Base-by-base conservation (phyloP, 2,113 vertebrate genomes). In the Aspidoscelis tigris region DNA sequence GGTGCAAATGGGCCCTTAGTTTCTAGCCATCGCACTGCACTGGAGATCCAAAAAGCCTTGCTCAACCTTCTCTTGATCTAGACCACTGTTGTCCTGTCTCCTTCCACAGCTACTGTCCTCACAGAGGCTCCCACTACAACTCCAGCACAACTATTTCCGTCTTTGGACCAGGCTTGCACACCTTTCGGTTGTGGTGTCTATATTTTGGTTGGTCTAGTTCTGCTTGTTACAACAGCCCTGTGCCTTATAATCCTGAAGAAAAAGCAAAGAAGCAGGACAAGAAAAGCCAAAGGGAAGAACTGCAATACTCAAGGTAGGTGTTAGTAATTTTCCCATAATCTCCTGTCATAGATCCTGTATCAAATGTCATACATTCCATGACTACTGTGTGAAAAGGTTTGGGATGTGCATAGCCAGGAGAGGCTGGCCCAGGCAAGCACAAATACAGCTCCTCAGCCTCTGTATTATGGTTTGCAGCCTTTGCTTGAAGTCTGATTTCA, bases 291-390 rank as follows among this genome's bases (percentile, higher is more conserved):
- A 0, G 24, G 90, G 53, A 53, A 82, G 26, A 87, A 93, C 73
- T 76, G 81, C 1, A 6, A 92, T 16, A 61, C 58, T 18, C 20
- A 16, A 88, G 93, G 93, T 94, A 94, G 12, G 92, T 3, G 1
- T 88, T n/a, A 3, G 76, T 75, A 4, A 61, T 61, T 61, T 14
- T 61, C 14, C 58, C 58, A 16, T 18, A 18, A 16, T 16, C 58
- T 4, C 14, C 18, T 55, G 53, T 55, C 53, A 55, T 11, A 55
- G 6, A 53, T 24, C 77, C 26, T 66, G 55, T 66, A 24, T 72
- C 26, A 14, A 76, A 33, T 24, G 33, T 11, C 61, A 22, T 65
- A 44, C 22, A 78, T 50, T 50, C 47, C 39, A 64, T 41, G 9
- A 44, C 22, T 5, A 22, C 21, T 41, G 33, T 21, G 69, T 4